Evolutionary conservation across 2,797 vertebrate genomes (phyloP).

Genomic region (Remorina albescens): DNA sequence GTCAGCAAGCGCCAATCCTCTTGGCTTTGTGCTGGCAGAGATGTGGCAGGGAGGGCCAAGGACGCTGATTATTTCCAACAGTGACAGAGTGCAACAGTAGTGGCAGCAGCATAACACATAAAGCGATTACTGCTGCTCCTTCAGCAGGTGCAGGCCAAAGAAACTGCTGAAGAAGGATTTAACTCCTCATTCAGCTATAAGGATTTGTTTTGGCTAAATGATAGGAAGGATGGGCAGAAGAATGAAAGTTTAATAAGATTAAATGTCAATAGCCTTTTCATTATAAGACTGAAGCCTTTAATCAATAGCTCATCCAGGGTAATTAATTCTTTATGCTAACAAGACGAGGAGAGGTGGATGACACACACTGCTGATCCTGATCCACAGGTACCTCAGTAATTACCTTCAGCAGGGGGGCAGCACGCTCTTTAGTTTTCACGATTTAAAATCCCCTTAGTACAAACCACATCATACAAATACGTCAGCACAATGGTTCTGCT

Average conservation of each 20-base stretch:
- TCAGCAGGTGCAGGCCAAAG: constrained; percentile 28
- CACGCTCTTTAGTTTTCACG: constrained; percentile 12
- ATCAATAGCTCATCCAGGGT: constrained; percentile 60
- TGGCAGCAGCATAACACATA: constrained; percentile 36
- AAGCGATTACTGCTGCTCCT: constrained; percentile 13
- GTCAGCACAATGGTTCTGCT: not conserved
- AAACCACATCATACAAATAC: constrained; percentile 12
- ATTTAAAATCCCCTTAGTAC: constrained; percentile 22
- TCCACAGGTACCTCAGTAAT: constrained; percentile 28
- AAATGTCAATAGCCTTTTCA: constrained; percentile 55
- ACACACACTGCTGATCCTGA: constrained; percentile 1
- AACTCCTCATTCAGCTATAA: not conserved
- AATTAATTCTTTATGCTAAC: constrained; percentile 54
- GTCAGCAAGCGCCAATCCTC: constrained; percentile 59
- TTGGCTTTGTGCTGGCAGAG: constrained; percentile 59
- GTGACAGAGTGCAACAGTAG: constrained; percentile 26
- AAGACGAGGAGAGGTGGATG: constrained; percentile 39
- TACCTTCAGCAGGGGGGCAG: not conserved
- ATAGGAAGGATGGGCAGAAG: constrained; percentile 1
- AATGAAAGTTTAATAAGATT: constrained; percentile 30
- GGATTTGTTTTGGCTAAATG: constrained; percentile 2
- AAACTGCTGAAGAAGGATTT: constrained; percentile 14
- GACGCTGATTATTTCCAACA: constrained; percentile 45
- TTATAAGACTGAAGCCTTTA: constrained; percentile 46
- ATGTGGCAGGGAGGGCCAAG: constrained; percentile 28